Evolutionary conservation across 2,888 invertebrate species (phyloP).

Genomic region (Drosophila limbata): DNA sequence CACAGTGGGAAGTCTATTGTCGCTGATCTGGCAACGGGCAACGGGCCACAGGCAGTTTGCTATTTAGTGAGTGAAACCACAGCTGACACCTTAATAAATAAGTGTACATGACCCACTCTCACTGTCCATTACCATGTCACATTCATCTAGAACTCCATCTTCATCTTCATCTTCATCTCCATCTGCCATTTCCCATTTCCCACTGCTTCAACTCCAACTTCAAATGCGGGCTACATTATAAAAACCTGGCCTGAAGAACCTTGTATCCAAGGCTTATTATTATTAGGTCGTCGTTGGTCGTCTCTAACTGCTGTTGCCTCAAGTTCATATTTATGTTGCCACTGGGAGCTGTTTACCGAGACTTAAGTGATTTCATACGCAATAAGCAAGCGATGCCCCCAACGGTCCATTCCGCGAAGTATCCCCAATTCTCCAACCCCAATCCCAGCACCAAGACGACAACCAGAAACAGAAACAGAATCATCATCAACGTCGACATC

Average conservation of each 20-base stretch:
- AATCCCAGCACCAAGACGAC: neutral
- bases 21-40: constrained; percentile 23
- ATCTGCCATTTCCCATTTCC: constrained; percentile 10
- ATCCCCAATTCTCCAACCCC: neutral
- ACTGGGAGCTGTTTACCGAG: constrained; percentile 74
- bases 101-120: constrained; percentile 5
- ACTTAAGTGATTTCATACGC: constrained; percentile 77
- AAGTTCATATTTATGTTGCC: constrained; percentile 74
- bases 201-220: constrained; percentile 20
- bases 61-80: constrained; percentile 13
- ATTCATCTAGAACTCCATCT: constrained; percentile 15
- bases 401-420: constrained; percentile 33
- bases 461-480: constrained; percentile 21
- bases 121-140: constrained; percentile 13
- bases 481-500: constrained; percentile 14
- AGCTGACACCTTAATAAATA: constrained; percentile 20
- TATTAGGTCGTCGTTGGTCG: constrained; percentile 22
- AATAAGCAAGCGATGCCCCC: constrained; percentile 50
- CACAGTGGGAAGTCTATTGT: constrained; percentile 6
- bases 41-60: constrained; percentile 27
- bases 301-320: constrained; percentile 36
- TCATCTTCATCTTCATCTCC: constrained; percentile 4
- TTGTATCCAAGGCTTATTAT: constrained; percentile 37
- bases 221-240: constrained; percentile 1
- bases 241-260: constrained; percentile 14